phyloP scores from a whole-genome alignment of 2,888 invertebrate genomes.

The Nephrocerus scutellatus region DNA sequence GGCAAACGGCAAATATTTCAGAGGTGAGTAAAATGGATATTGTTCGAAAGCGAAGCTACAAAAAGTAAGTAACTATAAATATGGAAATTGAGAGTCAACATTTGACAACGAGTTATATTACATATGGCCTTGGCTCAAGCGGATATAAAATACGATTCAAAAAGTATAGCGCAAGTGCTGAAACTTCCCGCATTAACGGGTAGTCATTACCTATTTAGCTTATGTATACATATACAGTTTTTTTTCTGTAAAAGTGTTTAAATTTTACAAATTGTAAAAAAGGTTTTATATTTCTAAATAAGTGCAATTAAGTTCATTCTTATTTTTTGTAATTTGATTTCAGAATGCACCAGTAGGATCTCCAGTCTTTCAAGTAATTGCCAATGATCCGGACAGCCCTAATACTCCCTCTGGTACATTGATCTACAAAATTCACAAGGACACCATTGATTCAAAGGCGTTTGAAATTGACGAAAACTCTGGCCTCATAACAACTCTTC shows the following conservation, averaged over 20 bases:
- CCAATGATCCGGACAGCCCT: slow-evolving; percentile 71
- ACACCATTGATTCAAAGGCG: slow-evolving; percentile 56
- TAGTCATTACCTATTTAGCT: too few relatives aligned
- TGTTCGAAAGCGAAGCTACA: not conserved
- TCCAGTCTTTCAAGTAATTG: slow-evolving; percentile 67
- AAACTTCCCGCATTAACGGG: too few relatives aligned
- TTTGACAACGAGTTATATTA: too few relatives aligned
- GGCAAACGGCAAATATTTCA: slow-evolving; percentile 62
- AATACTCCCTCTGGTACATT: slow-evolving; percentile 68
- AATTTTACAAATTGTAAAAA: not conserved
- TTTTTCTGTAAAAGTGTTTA: not conserved
- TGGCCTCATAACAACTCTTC: slow-evolving; percentile 65
- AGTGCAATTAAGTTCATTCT: not conserved
- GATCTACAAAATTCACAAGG: slow-evolving; percentile 64
- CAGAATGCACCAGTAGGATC: slow-evolving; percentile 67
- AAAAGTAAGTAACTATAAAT: not conserved
- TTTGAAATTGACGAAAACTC: slow-evolving; percentile 61
- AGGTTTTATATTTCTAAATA: not conserved
- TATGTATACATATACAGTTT: too few relatives aligned
- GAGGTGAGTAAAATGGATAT: slow-evolving; percentile 50
- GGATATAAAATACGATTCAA: too few relatives aligned
- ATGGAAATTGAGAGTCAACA: too few relatives aligned
- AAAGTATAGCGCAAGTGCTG: too few relatives aligned
- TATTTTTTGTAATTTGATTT: slow-evolving; percentile 20
- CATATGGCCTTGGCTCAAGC: too few relatives aligned